Conservation (phyloP, 2,888 invertebrate genomes). For the Ichneumon xanthorius region DNA sequence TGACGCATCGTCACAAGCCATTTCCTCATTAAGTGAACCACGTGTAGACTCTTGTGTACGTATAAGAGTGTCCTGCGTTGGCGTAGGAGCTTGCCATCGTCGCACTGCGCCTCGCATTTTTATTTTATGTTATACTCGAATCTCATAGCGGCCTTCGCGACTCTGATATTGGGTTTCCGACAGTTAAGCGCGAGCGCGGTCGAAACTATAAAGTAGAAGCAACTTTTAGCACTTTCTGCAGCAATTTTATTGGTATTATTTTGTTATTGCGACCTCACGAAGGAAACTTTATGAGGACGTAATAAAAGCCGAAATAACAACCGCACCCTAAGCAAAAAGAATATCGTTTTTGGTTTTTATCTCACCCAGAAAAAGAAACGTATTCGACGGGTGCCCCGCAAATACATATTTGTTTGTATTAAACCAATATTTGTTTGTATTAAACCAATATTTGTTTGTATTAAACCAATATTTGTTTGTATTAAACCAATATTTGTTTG, state of each 20-base stretch:
- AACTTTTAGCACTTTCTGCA: not conserved
- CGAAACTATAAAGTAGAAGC: not conserved
- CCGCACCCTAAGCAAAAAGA: too few relatives aligned
- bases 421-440: too few relatives aligned
- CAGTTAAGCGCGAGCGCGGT: not conserved
- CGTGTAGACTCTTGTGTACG: conserved; percentile 8
- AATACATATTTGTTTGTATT: too few relatives aligned
- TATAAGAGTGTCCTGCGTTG: not conserved
- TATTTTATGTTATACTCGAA: not conserved
- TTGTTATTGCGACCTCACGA: too few relatives aligned
- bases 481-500: too few relatives aligned
- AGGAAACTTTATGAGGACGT: too few relatives aligned
- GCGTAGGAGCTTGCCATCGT: not conserved
- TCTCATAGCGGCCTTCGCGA: not conserved
- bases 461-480: too few relatives aligned
- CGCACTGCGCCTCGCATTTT: not conserved
- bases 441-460: too few relatives aligned
- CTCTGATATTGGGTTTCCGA: not conserved
- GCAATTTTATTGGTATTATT: not conserved
- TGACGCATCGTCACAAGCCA: conserved; percentile 60
- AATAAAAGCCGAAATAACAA: too few relatives aligned
- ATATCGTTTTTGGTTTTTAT: too few relatives aligned
- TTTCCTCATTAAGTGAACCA: conserved; percentile 66
- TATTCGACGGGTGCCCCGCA: too few relatives aligned
- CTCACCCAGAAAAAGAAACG: too few relatives aligned